Evolutionary conservation across 1,140 invertebrate species (phyloP), one percentile per base, ranked within the genome.

Genomic region (Danaus plexippus): DNA sequence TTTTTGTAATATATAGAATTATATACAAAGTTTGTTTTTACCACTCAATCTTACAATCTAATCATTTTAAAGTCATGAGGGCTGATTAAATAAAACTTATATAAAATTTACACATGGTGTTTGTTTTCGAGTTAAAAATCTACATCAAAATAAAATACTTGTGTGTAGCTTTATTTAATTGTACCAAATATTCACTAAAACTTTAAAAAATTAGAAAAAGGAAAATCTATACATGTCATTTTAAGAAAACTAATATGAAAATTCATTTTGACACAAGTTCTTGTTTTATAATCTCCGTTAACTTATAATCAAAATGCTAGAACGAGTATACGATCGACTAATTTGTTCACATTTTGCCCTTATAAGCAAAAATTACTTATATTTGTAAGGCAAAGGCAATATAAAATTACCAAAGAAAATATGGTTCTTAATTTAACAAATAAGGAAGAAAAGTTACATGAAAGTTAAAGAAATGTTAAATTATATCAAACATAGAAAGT

Each of bases 61-160:
- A 69, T 76, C 66, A 77, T 78, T 80, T 69, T 76, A 72, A 83
- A 81, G 78, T 85, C 75, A 83, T 80, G 80, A 80, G 64, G 63
- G 70, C 76, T 71, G 76, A 78, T 80, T 83, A 84, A 80, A 85
- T 80, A 84, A 86, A 84, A 66, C 72, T 78, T 78, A 84, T 74
- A 77, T 75, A 79, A 80, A 82, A 80, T 77, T 74, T 75, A 81
- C 73, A 76, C 67, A 73, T 64, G 62, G 66, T 79, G 73, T 75
- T 75, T 69, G 73, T 73, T 75, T 72, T 71, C 69, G 73, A 62
- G 66, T 72, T 71, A 59, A 70, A 72, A 74, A 69, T 69, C 75
- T 80, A 80, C 69, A 69, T 71, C 65, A 77, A 72, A 75, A 77
- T 70, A 70, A 72, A 68, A 70, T 64, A 59, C 73, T 32, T 32